Base-by-base conservation (phyloP, 2,888 invertebrate genomes). In the Crepidodera aurea region DNA sequence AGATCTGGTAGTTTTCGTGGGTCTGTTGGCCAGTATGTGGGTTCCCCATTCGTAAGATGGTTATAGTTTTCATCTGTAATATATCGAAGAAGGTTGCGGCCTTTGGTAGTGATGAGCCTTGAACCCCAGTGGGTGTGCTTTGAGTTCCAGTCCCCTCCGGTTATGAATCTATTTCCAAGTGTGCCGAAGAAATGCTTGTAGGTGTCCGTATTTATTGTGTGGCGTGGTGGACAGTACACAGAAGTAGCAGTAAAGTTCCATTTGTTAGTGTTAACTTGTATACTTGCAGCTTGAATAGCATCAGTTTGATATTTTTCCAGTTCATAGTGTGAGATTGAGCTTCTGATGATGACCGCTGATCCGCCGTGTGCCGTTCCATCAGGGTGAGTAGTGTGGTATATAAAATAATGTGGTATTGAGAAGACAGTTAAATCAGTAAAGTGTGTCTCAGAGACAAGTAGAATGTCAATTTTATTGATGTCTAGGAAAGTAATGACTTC, bases 371-470 rank as follows among this genome's bases (percentile, higher is more conserved):
- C 66, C 46, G 64, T 39, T 44, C 64, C 68, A 29, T 64, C 65
- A 12, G 66, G 67, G 37, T 69, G 69, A 34, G 56, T n/a, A n/a
- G 58, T 19, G 67, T 60, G 25, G 67, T 62, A 64, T 34, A 48
- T 48, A 46, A 60, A 58, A 39, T 58, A 69, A 48, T 62, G 54
- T 22, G 64, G 62, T 19, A 71, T 62, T 65, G 53, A 66, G 34
- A 68, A 54, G 18, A 56, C 60, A 15, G 67, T 66, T 60, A 67
- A 39, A 61, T n/a, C n/a, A n/a, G n/a, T 55, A 29, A 69, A 62
- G 55, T 71, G 67, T 51, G 68, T 68, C 19, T 68, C 66, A 60
- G 67, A 37, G 51, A 64, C 51, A 46, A n/a, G n/a, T n/a, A n/a
- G n/a, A n/a, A n/a, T n/a, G n/a, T n/a, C n/a, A n/a, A n/a, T n/a